These are phyloP conservation scores for Tauraco erythrolophus DNA, from an alignment of 2,113 vertebrate species.

Conservation along the genomic window DNA sequence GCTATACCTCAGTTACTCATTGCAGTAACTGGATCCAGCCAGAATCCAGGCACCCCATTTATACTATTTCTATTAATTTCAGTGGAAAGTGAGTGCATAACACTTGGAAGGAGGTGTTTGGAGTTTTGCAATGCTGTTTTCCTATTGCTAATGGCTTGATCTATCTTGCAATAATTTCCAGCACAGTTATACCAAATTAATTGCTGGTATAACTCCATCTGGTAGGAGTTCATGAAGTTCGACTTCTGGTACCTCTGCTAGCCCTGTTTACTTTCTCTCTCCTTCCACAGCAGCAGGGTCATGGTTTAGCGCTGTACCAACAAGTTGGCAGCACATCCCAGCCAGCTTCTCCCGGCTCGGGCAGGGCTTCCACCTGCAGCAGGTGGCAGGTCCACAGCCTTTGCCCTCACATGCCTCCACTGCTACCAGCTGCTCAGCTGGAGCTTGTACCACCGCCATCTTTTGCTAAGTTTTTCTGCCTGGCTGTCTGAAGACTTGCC, in stretches of 20 bases:
- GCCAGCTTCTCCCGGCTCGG: rapidly evolving
- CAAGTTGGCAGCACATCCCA: background rate
- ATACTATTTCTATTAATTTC: background rate
- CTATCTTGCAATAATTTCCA: background rate
- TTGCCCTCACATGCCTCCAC: background rate
- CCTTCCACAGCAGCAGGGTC: background rate
- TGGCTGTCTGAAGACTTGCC: background rate
- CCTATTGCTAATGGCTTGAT: background rate
- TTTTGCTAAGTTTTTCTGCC: rapidly evolving
- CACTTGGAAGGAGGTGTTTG: background rate
- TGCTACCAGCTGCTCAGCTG: background rate
- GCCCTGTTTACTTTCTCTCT: background rate
- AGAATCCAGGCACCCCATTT: background rate
- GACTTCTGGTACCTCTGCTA: background rate
- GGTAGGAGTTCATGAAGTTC: background rate
- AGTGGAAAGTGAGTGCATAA: background rate
- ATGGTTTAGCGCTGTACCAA: background rate
- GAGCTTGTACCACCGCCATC: background rate
- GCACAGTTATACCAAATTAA: background rate
- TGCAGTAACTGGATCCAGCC: background rate
- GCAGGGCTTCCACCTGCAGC: background rate
- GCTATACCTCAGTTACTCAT: background rate
- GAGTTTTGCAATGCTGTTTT: constrained; percentile 13
- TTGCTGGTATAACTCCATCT: background rate
- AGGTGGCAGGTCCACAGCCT: background rate